Conservation (phyloP, 2,113 vertebrate genomes). For the Nannobrachium achirus region DNA sequence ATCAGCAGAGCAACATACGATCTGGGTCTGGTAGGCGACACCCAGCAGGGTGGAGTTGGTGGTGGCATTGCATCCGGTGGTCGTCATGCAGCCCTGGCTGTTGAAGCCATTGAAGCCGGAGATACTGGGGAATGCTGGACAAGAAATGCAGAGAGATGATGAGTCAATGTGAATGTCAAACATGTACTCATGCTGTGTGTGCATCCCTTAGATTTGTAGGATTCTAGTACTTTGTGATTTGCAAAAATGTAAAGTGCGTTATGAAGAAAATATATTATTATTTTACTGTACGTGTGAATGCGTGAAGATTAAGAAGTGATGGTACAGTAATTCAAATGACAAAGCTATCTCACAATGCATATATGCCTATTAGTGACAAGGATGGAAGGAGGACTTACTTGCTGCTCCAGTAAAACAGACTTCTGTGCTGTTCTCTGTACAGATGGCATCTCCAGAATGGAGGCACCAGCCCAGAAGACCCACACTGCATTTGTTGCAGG, state of each 20-base stretch:
- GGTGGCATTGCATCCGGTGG: accelerated
- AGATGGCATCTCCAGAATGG: accelerated
- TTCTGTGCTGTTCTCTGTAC: background rate
- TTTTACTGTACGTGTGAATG: too few species aligned
- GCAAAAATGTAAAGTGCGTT: too few species aligned
- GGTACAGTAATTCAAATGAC: too few species aligned
- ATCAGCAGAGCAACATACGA: slow-evolving; percentile 56
- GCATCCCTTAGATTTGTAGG: too few species aligned
- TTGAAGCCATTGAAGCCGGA: slow-evolving; percentile 41
- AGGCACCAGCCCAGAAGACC: slow-evolving; percentile 21
- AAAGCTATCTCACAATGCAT: background rate
- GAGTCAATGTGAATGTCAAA: background rate
- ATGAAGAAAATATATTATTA: too few species aligned
- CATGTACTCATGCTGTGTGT: background rate
- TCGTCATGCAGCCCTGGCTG: slow-evolving; percentile 41
- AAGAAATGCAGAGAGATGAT: slow-evolving; percentile 2
- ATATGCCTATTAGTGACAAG: background rate
- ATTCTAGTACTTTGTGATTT: too few species aligned
- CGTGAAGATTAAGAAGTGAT: too few species aligned
- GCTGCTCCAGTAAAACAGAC: slow-evolving; percentile 58
- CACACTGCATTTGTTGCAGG: slow-evolving; percentile 62
- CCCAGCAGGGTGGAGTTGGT: slow-evolving; percentile 19
- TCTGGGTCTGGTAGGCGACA: accelerated
- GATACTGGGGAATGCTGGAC: slow-evolving; percentile 50
- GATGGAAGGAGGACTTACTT: slow-evolving; percentile 47